phyloP scores from a whole-genome alignment of 1,140 invertebrate genomes.

The Hyles vespertilio region DNA sequence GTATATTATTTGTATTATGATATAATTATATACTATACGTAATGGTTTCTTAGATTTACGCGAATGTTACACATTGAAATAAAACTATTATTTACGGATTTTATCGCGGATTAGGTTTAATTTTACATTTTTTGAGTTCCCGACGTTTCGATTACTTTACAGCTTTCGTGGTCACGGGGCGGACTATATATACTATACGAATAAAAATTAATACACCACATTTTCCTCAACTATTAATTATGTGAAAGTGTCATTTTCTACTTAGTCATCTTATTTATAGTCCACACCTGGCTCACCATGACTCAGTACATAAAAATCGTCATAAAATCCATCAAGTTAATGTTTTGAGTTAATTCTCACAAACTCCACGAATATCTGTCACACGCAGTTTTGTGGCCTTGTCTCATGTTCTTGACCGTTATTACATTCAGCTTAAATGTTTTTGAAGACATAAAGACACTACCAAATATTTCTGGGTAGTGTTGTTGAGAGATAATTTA shows the following conservation, averaged over 20 bases:
- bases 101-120: too few species aligned
- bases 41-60: too few species aligned
- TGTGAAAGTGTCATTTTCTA: not conserved
- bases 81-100: too few species aligned
- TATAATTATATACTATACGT: too few species aligned
- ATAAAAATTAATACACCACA: too few species aligned
- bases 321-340: not conserved
- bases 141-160: too few species aligned
- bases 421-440: conserved; percentile 48
- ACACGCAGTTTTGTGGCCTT: conserved; percentile 29
- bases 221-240: too few species aligned
- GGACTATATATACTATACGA: too few species aligned
- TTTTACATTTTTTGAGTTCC: too few species aligned
- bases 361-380: conserved; percentile 27
- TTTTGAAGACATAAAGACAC: conserved; percentile 55
- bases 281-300: conserved; percentile 1
- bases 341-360: conserved; percentile 18
- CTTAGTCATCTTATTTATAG: conserved; percentile 6
- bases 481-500: conserved; percentile 11
- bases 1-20: too few species aligned
- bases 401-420: conserved; percentile 37
- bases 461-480: conserved; percentile 46
- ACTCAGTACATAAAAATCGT: not conserved
- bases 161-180: too few species aligned
- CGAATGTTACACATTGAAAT: too few species aligned